A percentile compares a stretch with the other conserved stretches of the same genome.
These are phyloP conservation scores for Typhlichthys subterraneus DNA, from an alignment of 2,797 vertebrate genomes.

Conservation along the genomic window DNA sequence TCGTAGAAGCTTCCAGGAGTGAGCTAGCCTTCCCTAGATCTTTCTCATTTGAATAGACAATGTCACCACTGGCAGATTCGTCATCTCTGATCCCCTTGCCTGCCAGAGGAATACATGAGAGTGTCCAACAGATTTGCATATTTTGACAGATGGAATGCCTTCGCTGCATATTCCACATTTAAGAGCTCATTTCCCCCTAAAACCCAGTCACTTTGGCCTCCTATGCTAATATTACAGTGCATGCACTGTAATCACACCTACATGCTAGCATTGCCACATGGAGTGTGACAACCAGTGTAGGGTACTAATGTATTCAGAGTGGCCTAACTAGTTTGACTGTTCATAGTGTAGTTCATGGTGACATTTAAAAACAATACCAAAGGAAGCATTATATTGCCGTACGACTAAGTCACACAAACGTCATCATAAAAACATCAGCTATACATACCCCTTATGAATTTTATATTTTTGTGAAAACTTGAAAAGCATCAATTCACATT, in stretches of 20 bases:
- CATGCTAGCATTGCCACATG: conserved; percentile 14
- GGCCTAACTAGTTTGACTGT: conserved; percentile 18
- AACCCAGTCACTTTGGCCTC: background rate
- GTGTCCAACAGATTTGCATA: no score
- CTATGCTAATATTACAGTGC: conserved; percentile 3
- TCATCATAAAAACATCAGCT: no score
- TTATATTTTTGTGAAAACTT: no score
- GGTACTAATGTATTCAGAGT: conserved; percentile 5
- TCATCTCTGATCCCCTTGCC: no score
- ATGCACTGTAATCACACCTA: conserved; percentile 20
- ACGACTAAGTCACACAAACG: no score
- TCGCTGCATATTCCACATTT: background rate
- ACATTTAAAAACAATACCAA: background rate
- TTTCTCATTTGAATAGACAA: conserved; percentile 18
- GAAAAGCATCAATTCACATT: background rate
- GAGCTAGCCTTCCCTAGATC: background rate
- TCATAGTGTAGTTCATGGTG: conserved; percentile 2
- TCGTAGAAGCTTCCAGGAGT: background rate
- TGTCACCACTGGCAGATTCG: no score
- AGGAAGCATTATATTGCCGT: background rate
- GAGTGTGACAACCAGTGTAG: conserved; percentile 28
- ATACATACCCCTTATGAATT: no score
- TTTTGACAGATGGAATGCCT: conserved; percentile 19
- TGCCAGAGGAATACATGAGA: no score
- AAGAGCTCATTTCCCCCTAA: conserved; percentile 21